Base-by-base conservation (phyloP, 1,140 invertebrate species). In the Drosophila oshimai region DNA sequence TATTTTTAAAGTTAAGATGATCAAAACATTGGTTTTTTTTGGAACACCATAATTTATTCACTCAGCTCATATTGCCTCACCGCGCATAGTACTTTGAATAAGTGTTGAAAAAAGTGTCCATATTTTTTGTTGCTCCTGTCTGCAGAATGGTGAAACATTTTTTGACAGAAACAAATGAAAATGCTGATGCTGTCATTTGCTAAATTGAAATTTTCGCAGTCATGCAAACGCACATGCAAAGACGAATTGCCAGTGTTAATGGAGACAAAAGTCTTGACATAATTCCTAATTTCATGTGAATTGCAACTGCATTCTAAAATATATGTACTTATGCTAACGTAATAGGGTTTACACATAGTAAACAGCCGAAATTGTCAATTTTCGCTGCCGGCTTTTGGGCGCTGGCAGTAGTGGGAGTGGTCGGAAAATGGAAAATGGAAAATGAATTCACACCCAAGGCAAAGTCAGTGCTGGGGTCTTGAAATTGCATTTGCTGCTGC, bases 131-230 rank as follows among this genome's bases (percentile, higher is more conserved):
- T 7, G 9, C 13, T 39, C 20, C 17, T 17, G 28, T 31, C 29
- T 17, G 36, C 26, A 41, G 53, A 17, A 55, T 22, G 45, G 39
- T 55, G 55, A 53, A 50, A 28, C 2, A 34, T 46, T 61, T 70
- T 65, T 71, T 84, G 71, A 86, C 71, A 79, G 67, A 65, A 72
- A 84, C 57, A 75, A 84, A 80, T 86, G 80, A 61, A 80, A 62
- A 65, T 73, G 39, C 54, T 86, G 75, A 86, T 80, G 72, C 71
- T 57, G 80, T 72, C 75, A 86, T 86, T 86, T 69, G 45, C 36
- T 47, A 79, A 86, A 79, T 79, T 86, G 72, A 80, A 73, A 79
- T 72, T 72, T 45, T 61, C 51, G 33, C 49, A 72, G 70, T 39
- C 47, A 34, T 33, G 20, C 20, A 29, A 47, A 22, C 47, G 24